Evolutionary conservation across 2,797 vertebrate genomes (phyloP), one percentile per base, ranked within the genome.

Genomic region (Chelon labrosus): DNA sequence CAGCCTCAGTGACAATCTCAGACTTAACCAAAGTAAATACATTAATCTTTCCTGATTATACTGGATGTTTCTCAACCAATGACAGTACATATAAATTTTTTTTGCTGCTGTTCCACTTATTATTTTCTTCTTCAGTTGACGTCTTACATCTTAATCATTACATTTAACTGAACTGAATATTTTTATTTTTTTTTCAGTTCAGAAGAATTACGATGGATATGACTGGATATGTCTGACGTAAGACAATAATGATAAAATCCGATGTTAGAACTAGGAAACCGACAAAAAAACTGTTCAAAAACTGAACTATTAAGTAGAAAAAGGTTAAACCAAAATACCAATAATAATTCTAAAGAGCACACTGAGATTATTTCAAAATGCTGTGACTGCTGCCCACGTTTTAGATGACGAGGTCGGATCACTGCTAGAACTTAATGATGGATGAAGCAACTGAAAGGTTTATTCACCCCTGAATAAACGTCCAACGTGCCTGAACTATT

Each of bases 401-500:
- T 70, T 35, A 35, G 35, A 19, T 58, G 65, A 69, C 42, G 19
- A 14, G 10, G 42, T 55, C 47, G 37, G 22, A 31, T 44, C 14
- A 46, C 41, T 16, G 41, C 14, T 14, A 5, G 17, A n/a, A 46
- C 17, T 17, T 17, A 46, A 22, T 19, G 56, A 37, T 42, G 58
- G 37, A 44, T 61, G 27, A 42, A 42, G 37, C 31, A 27, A 61
- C 10, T 44, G 37, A 42, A 47, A 38, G 41, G 25, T 52, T 69
- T 52, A 64, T 63, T 57, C 47, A n/a, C 47, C 41, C 9, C 35
- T 4, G 19, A 69, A 69, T 51, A 25, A 69, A 42, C 19, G 47
- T 54, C 51, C 41, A 20, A 20, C 50, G 65, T 46, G 44, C 14
- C 38, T 46, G 14, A 25, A 20, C 39, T 44, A 35, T 51, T 56